Evolutionary conservation across 2,888 invertebrate genomes (phyloP).

Genomic region (Athalia circularis): DNA sequence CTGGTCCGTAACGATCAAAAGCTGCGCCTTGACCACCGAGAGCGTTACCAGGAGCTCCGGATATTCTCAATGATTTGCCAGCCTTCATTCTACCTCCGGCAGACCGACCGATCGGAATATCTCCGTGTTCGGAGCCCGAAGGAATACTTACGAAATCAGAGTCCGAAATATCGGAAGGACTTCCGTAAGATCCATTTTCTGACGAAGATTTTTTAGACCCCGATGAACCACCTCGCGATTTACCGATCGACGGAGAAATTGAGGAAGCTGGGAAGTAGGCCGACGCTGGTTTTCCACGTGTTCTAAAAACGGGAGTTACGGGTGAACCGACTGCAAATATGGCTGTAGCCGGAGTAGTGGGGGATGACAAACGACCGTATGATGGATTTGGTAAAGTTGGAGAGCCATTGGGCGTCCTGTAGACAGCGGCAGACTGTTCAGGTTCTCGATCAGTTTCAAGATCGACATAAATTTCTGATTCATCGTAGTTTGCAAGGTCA

Average conservation of each 20-base stretch:
- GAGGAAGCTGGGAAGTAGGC: slow-evolving; percentile 49
- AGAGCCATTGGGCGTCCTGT: slow-evolving; percentile 30
- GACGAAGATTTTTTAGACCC: not conserved
- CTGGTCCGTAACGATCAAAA: slow-evolving; percentile 80
- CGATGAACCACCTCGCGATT: slow-evolving; percentile 23
- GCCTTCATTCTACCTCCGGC: slow-evolving; percentile 24
- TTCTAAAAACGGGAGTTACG: slow-evolving; percentile 7
- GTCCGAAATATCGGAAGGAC: not conserved
- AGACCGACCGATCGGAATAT: slow-evolving; percentile 13
- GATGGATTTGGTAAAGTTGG: slow-evolving; percentile 24
- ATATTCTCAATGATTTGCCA: not conserved
- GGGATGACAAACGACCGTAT: not conserved
- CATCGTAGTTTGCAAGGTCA: slow-evolving; percentile 69
- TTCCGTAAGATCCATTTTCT: slow-evolving; percentile 4
- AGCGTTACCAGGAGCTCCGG: slow-evolving; percentile 55
- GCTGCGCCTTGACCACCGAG: slow-evolving; percentile 73
- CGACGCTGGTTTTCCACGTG: slow-evolving; percentile 47
- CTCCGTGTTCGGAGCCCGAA: slow-evolving; percentile 5
- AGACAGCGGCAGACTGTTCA: slow-evolving; percentile 7
- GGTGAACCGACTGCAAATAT: slow-evolving; percentile 42
- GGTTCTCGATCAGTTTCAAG: slow-evolving; percentile 56
- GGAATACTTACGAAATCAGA: slow-evolving; percentile 10
- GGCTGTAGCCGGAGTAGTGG: slow-evolving; percentile 51
- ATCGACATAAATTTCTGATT: slow-evolving; percentile 70
- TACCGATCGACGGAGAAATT: not conserved